phyloP scores from a whole-genome alignment of 2,797 vertebrate species.

The Megalops cyprinoides region DNA sequence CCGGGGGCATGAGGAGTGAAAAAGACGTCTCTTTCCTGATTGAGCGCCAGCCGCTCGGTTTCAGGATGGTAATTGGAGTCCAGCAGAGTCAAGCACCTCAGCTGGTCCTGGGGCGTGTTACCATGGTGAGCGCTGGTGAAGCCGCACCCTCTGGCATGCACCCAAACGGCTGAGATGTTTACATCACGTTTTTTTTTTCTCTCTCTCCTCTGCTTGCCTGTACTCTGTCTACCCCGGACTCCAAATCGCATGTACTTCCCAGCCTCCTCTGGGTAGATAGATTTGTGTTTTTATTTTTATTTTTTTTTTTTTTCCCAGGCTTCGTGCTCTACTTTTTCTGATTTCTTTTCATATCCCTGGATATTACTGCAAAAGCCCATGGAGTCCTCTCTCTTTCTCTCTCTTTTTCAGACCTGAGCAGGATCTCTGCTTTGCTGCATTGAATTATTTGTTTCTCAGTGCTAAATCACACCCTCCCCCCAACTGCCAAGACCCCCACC shows the following conservation, averaged over 20 bases:
- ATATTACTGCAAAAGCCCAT: neutral
- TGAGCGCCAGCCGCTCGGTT: neutral
- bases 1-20: neutral
- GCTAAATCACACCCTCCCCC: neutral
- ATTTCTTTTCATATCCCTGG: neutral
- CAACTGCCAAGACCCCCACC: conserved; percentile 45
- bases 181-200: neutral
- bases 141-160: neutral
- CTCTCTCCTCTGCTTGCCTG: neutral
- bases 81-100: neutral
- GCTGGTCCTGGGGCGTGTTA: neutral
- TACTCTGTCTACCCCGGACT: neutral
- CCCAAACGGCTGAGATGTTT: no score
- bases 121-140: neutral
- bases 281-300: no score
- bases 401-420: neutral
- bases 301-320: conserved; percentile 9
- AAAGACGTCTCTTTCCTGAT: conserved; percentile 8
- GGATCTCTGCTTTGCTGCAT: neutral
- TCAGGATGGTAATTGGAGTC: conserved; percentile 20
- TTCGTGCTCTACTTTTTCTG: neutral
- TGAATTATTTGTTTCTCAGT: neutral
- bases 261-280: neutral
- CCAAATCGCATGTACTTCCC: neutral
- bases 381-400: neutral